Conservation (phyloP, 53 echinoderm and acorn worm species). For the Echinarachnius parma region DNA sequence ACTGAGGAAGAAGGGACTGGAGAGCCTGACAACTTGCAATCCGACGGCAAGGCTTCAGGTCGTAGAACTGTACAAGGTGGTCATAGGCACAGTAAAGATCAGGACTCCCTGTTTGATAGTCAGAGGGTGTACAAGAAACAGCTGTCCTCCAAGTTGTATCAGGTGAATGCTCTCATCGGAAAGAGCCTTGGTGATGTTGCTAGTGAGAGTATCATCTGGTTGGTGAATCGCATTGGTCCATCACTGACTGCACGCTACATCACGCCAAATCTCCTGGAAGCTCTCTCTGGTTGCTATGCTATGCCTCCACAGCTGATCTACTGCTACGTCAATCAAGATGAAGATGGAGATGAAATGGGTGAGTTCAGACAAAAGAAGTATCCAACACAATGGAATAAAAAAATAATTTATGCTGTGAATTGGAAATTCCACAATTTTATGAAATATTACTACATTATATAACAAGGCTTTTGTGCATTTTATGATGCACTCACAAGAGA, state of each 20-base stretch:
- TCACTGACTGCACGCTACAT: conserved; percentile 67
- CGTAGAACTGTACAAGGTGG: background rate
- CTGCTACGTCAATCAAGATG: conserved; percentile 60
- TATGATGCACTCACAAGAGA: too few relatives aligned
- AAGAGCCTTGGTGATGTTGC: conserved; percentile 64
- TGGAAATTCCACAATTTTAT: too few relatives aligned
- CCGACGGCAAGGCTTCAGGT: background rate
- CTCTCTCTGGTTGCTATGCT: conserved; percentile 68
- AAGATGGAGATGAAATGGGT: conserved; percentile 61
- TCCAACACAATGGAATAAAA: too few relatives aligned
- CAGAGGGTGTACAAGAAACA: conserved; percentile 43
- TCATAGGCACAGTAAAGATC: conserved; percentile 20
- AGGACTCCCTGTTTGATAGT: conserved; percentile 9
- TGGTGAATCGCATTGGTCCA: conserved; percentile 79
- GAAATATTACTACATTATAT: too few relatives aligned
- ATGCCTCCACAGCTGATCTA: conserved; percentile 54
- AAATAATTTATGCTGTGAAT: too few relatives aligned
- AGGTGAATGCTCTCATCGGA: conserved; percentile 25
- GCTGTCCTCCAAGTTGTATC: conserved; percentile 39
- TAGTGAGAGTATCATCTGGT: conserved; percentile 78
- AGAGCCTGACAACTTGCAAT: background rate
- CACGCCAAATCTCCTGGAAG: conserved; percentile 62
- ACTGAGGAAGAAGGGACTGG: conserved; percentile 23
- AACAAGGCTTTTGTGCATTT: too few relatives aligned
- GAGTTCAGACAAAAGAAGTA: too few relatives aligned